Evolutionary conservation across 2,797 vertebrate genomes (phyloP), one percentile per base, ranked within the genome.

Genomic region (Chaetophractus vellerosus): DNA sequence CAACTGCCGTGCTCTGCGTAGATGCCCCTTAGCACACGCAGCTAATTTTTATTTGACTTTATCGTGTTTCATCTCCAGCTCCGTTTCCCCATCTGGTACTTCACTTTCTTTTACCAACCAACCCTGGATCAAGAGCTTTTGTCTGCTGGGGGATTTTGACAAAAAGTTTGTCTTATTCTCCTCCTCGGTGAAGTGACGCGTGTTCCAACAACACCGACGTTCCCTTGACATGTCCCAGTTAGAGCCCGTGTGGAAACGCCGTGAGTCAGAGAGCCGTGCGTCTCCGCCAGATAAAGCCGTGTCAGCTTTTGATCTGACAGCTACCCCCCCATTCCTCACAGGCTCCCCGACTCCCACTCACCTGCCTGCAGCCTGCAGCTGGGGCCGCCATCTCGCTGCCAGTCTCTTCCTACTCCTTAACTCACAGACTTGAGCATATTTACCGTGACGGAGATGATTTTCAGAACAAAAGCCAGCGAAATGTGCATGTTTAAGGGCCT

Each of bases 381-480:
- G 0, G 10, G 57, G 88, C 23, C 45, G 36, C 5, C 2, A 14
- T 79, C 92, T 59, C 0, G 6, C 71, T 19, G 18, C 18, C 33
- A 5, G 24, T 21, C 28, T 57, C n/a, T 86, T 6, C 7, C 52
- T 0, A 24, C 48, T 91, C 88, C 96, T 93, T 95, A 92, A 79
- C 92, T 91, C 83, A 1, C 4, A 16, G 84, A 38, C 76, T 28
- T 0, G 15, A 81, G 72, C 75, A 0, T 55, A 52, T 86, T 71
- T 52, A 28, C 72, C 59, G 69, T 0, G 59, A 68, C 26, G 72
- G 76, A 83, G 59, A 18, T 80, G 31, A 95, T 96, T 94, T 90
- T 45, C n/a, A 74, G 91, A 96, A 92, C 91, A 96, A 94, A 94
- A 96, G 93, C 72, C 6, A 0, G 11, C 1, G 52, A 59, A 57